Evolutionary conservation across 1,140 invertebrate genomes (phyloP), one percentile per base, ranked within the genome.

Genomic region (Drosophila subobscura): DNA sequence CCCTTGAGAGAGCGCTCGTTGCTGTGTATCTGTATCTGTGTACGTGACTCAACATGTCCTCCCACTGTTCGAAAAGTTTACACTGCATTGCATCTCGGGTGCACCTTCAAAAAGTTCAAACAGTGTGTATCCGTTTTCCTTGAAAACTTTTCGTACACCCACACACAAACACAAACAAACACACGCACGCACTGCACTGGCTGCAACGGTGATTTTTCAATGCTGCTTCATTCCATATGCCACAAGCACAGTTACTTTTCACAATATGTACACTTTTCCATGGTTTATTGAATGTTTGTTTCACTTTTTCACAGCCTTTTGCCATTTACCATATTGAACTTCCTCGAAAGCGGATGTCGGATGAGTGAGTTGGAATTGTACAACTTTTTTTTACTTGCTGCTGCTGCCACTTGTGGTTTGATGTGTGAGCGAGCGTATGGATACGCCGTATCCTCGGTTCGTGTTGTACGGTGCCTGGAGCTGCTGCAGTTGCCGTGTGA

Each of bases 91-190:
- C 81, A 88, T 65, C 74, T 77, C 16, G n/a, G 22, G 46, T 81
- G 83, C 78, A 88, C 77, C 81, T 81, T 81, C 45, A 64, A 60
- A 81, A 75, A 71, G 74, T 81, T 86, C 60, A 78, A 86, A 79
- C 64, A 64, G 84, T 88, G 75, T 88, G 83, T 88, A 88, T 88
- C 83, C 84, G 79, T 88, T 88, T 83, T 88, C 83, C 83, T 88
- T 88, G 78, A 79, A 83, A 77, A 83, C 81, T 72, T 77, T 85
- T 68, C 86, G 77, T 57, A 42, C 63, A 67, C 72, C 65, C 61
- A 68, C 46, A 66, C 46, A 66, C 46, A 67, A 52, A 40, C 44
- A 70, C 54, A 73, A 42, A 51, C 46, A 20, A 20, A 64, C 42
- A 68, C 23, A 52, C 22, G 40, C 49, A 58, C 57, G 46, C 58